phyloP scores from a whole-genome alignment of 64 coral and sea anemone genomes.

The Cladopsammia gracilis region DNA sequence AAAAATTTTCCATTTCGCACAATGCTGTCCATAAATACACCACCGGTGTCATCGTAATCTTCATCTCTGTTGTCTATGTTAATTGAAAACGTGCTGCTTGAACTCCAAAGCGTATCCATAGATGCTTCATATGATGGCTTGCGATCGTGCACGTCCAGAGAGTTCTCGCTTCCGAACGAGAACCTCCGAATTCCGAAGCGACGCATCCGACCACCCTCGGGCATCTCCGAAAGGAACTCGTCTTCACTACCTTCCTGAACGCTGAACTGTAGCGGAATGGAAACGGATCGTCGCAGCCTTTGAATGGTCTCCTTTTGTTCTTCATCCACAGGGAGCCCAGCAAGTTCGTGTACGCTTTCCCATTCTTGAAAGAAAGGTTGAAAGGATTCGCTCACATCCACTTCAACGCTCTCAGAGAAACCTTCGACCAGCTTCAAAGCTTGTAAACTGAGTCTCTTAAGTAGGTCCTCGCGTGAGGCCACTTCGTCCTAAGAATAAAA shows the following conservation, averaged over 20 bases:
- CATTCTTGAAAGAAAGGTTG: conserved; percentile 85
- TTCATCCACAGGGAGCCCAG: conserved; percentile 62
- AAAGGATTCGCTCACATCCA: conserved; percentile 88
- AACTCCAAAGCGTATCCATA: conserved; percentile 92
- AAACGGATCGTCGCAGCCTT: conserved; percentile 46
- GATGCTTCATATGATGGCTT: conserved; percentile 70
- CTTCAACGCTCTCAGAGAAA: conserved; percentile 82
- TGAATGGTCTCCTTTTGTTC: conserved; percentile 53
- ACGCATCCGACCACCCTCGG: conserved; percentile 1
- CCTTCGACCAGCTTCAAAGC: conserved; percentile 87
- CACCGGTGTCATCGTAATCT: conserved; percentile 28
- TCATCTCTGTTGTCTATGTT: conserved; percentile 79
- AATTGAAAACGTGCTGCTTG: conserved; percentile 88
- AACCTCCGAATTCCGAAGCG: conserved; percentile 18
- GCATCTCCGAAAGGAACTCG: conserved; percentile 5
- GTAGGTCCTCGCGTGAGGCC: conserved; percentile 64
- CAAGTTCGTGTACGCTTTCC: conserved; percentile 91
- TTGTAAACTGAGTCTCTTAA: conserved; percentile 80
- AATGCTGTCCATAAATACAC: conserved; percentile 15
- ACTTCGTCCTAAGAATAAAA: conserved; percentile 69
- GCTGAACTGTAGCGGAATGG: not conserved
- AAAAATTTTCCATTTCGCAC: not conserved
- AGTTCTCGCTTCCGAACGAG: conserved; percentile 73
- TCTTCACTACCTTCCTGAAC: conserved; percentile 31
- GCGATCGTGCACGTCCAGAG: conserved; percentile 73